Evolutionary conservation across 2,113 vertebrate genomes (phyloP).

Genomic region (Macrotis lagotis): DNA sequence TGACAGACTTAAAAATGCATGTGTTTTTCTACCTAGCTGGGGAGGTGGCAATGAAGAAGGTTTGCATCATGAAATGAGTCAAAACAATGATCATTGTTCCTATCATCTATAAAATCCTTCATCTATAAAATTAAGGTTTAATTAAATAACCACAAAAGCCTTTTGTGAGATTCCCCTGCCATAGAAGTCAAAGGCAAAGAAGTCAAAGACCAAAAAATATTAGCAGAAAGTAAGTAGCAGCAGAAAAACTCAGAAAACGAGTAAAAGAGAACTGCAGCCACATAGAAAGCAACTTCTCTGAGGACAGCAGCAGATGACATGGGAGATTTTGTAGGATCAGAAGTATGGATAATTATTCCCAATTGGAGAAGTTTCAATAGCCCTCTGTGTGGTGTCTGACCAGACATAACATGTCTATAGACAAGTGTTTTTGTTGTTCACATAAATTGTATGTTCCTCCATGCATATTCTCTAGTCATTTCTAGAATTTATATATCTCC

Average conservation of each 20-base stretch:
- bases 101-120: too few species aligned
- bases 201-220: not conserved
- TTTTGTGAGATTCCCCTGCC: too few species aligned
- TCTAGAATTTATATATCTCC: too few species aligned
- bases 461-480: too few species aligned
- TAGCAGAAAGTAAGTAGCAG: not conserved
- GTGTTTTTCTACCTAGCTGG: not conserved
- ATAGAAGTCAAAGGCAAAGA: not conserved
- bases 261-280: not conserved
- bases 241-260: not conserved
- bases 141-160: too few species aligned
- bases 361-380: not conserved
- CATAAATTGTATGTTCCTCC: too few species aligned
- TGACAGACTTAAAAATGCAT: not conserved
- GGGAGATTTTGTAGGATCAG: not conserved
- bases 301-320: not conserved
- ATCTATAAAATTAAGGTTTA: too few species aligned
- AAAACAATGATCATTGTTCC: not conserved
- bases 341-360: not conserved
- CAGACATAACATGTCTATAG: not conserved
- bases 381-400: not conserved
- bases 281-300: not conserved
- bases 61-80: not conserved
- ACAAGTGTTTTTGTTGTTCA: too few species aligned
- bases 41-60: not conserved